Percentiles rank a stretch among this genome's conserved stretches.
phyloP scores from a whole-genome alignment of 1,140 invertebrate genomes.

The Drosophila ambigua region DNA sequence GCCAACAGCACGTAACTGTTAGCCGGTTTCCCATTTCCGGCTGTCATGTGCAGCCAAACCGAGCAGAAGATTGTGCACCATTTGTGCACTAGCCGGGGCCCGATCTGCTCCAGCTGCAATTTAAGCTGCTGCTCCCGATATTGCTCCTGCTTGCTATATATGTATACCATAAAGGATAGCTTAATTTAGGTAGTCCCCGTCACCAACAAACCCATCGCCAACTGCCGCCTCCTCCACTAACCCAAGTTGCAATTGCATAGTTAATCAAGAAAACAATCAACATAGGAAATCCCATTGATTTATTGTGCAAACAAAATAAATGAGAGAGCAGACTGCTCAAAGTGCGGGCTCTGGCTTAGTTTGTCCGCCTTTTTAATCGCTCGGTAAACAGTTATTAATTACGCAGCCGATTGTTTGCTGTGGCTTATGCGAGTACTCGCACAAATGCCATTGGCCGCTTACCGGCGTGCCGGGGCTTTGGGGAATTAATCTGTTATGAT shows the following conservation, averaged over 20 bases:
- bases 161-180: background rate
- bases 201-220: no score
- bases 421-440: slow-evolving; percentile 39
- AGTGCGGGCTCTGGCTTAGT: slow-evolving; percentile 34
- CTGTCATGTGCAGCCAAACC: slow-evolving; percentile 78
- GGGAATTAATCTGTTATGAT: slow-evolving; percentile 77
- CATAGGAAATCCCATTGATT: slow-evolving; percentile 61
- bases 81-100: slow-evolving; percentile 42
- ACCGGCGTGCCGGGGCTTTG: slow-evolving; percentile 54
- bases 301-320: slow-evolving; percentile 70
- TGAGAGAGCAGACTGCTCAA: no score
- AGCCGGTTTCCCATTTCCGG: slow-evolving; percentile 75
- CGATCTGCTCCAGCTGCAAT: slow-evolving; percentile 37
- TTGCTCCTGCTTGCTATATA: slow-evolving; percentile 32
- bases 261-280: slow-evolving; percentile 73
- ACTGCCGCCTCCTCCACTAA: slow-evolving; percentile 5
- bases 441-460: slow-evolving; percentile 48
- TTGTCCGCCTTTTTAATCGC: slow-evolving; percentile 63
- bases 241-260: slow-evolving; percentile 50
- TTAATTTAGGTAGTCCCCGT: no score
- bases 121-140: slow-evolving; percentile 38
- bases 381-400: slow-evolving; percentile 80
- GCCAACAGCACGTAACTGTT: slow-evolving; percentile 76
- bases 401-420: slow-evolving; percentile 41
- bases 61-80: slow-evolving; percentile 72